phyloP scores from a whole-genome alignment of 1,140 invertebrate genomes.

The Heterodera schachtii region DNA sequence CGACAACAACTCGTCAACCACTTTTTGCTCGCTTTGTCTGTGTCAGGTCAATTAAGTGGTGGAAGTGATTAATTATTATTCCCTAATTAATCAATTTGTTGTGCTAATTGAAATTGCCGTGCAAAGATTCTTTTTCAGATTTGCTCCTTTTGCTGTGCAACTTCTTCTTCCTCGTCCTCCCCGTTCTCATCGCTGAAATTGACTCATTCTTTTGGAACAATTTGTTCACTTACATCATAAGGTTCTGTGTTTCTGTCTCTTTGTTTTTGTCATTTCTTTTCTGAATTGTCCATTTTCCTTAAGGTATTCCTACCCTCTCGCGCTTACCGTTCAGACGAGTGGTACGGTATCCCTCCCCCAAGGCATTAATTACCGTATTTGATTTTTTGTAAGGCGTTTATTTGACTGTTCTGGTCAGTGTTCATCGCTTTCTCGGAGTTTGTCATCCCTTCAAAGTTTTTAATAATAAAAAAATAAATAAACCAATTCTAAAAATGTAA shows the following conservation, averaged over 20 bases:
- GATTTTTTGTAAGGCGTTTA: slow-evolving; percentile 52
- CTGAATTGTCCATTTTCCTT: slow-evolving; percentile 8
- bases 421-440: slow-evolving; percentile 59
- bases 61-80: too few species aligned
- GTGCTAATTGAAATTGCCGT: too few species aligned
- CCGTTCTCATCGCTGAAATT: slow-evolving; percentile 61
- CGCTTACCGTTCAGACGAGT: slow-evolving; percentile 59
- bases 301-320: slow-evolving; percentile 61
- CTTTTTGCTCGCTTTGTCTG: slow-evolving; percentile 56
- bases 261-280: slow-evolving; percentile 6
- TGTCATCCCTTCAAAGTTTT: slow-evolving; percentile 56
- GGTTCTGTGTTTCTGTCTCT: slow-evolving; percentile 32
- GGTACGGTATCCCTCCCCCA: background rate
- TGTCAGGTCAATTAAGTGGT: slow-evolving; percentile 45
- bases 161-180: slow-evolving; percentile 64
- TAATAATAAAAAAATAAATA: background rate
- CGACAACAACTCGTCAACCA: slow-evolving; percentile 60
- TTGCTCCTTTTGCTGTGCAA: slow-evolving; percentile 60
- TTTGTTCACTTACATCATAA: slow-evolving; percentile 54
- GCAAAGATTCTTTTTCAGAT: slow-evolving; percentile 44
- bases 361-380: background rate
- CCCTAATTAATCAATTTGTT: too few species aligned
- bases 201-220: slow-evolving; percentile 61
- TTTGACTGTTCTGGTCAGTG: slow-evolving; percentile 60
- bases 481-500: background rate